These are phyloP conservation scores for Microtus pennsylvanicus DNA, from an alignment of 2,113 vertebrate species.

Conservation along the genomic window DNA sequence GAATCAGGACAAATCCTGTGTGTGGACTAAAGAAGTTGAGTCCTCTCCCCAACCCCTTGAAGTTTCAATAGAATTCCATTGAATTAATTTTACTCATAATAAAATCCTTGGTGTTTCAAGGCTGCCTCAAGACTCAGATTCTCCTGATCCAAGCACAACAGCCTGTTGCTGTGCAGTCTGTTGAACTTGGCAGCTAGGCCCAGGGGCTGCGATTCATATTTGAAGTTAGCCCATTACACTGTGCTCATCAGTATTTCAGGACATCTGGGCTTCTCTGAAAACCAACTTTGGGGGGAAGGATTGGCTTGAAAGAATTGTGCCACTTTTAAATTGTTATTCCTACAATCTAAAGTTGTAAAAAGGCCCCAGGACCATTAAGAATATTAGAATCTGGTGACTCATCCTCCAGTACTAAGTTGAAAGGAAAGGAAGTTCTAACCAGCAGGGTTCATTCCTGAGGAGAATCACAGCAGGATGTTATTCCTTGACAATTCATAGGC, in stretches of 20 bases:
- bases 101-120: constrained; percentile 72
- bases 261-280: constrained; percentile 71
- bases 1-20: constrained; percentile 55
- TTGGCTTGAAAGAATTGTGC: constrained; percentile 39
- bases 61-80: constrained; percentile 76
- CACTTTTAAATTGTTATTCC: constrained; percentile 54
- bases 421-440: constrained; percentile 81
- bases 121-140: constrained; percentile 64
- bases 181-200: constrained; percentile 72
- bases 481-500: constrained; percentile 2
- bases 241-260: constrained; percentile 72
- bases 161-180: constrained; percentile 64
- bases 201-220: constrained; percentile 44
- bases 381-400: constrained; percentile 51
- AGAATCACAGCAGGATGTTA: constrained; percentile 65
- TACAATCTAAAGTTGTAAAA: constrained; percentile 43
- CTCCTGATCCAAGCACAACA: constrained; percentile 76
- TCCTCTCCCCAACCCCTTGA: constrained; percentile 18
- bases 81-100: constrained; percentile 78
- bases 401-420: constrained; percentile 47
- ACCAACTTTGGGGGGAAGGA: not conserved
- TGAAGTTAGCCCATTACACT: constrained; percentile 66
- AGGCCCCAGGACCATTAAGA: constrained; percentile 22
- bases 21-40: constrained; percentile 38
- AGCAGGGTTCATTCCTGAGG: constrained; percentile 79